Evolutionary conservation across 2,113 vertebrate species (phyloP), one percentile per base, ranked within the genome.

Genomic region (Notothenia rossii): DNA sequence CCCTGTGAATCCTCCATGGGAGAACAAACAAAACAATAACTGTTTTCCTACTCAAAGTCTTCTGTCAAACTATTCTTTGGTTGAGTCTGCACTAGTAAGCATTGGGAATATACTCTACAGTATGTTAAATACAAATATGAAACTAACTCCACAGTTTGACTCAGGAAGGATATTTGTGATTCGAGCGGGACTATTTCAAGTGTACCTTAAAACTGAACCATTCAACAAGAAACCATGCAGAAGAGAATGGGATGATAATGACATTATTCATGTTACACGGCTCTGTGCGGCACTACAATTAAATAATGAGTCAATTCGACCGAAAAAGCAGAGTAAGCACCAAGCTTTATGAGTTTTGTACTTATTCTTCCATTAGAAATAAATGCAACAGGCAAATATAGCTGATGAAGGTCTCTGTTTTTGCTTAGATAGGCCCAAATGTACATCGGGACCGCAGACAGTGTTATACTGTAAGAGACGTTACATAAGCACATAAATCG

Each of bases 401-500:
- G 54, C 46, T 70, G 62, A 85, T 79, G 61, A 87, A 84, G 60
- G 70, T 40, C 9, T 69, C 46, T 73, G 55, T 53, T 79, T 29
- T 50, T 74, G 67, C 58, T 69, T 53, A 22, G 25, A 83, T 60
- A 33, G 53, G 64, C 49, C 55, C 53, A 59, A 81, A 83, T 82
- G 63, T 77, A 73, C 72, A 70, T 61, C n/a, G 10, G 73, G 49
- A 63, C 51, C 5, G 54, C 54, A 78, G 69, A 65, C 25, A 18
- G 59, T 66, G 43, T 85, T 86, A 79, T 59, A 29, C 29, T 29
- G 29, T 29, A 77, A 81, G 73, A 85, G 79, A 68, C 1, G 55
- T 81, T 83, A 84, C 79, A 70, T 81, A 88, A 89, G 82, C 76
- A 88, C 87, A 89, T 83, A 86, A 84, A 81, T 75, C 70, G 71